A percentile compares a stretch with the other conserved stretches of the same genome.
Evolutionary conservation across 2,888 invertebrate species (phyloP).

Genomic region (Creontiades dilutus): DNA sequence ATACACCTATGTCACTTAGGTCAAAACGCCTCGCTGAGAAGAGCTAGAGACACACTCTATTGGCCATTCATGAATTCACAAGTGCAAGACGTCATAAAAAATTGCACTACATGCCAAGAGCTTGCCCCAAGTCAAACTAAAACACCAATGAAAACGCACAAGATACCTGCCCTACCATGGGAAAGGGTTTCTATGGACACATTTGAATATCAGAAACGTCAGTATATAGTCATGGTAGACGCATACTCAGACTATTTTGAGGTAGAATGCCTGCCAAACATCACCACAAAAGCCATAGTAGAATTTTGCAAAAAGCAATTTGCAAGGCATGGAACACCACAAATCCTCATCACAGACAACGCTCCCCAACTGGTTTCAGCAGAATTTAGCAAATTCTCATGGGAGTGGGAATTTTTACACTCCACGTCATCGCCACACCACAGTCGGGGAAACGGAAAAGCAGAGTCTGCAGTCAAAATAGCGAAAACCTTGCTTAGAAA

Average conservation of each 20-base stretch:
- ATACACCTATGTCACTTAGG: conserved; percentile 53
- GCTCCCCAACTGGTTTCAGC: too few species aligned
- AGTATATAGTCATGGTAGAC: conserved; percentile 45
- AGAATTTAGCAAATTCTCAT: not conserved
- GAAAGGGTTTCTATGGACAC: conserved; percentile 32
- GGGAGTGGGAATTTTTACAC: not conserved
- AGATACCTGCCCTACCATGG: conserved; percentile 34
- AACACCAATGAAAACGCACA: conserved; percentile 41
- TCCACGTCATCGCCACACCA: not conserved
- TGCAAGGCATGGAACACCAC: conserved; percentile 39
- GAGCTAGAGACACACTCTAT: conserved; percentile 41
- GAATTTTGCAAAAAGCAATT: conserved; percentile 33
- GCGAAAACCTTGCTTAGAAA: not conserved
- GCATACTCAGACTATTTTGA: conserved; percentile 65
- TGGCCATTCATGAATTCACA: conserved; percentile 47
- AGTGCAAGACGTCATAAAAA: not conserved
- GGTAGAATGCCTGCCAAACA: conserved; percentile 9
- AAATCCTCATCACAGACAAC: conserved; percentile 57
- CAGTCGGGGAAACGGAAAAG: not conserved
- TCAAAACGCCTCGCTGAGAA: not conserved
- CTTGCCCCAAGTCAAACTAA: conserved; percentile 25
- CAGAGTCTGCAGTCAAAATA: too few species aligned
- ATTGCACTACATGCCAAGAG: conserved; percentile 39
- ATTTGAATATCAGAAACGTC: not conserved
- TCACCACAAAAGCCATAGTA: not conserved